Evolutionary conservation across 2,113 vertebrate species (phyloP).

Genomic region (Actenoides hombroni): DNA sequence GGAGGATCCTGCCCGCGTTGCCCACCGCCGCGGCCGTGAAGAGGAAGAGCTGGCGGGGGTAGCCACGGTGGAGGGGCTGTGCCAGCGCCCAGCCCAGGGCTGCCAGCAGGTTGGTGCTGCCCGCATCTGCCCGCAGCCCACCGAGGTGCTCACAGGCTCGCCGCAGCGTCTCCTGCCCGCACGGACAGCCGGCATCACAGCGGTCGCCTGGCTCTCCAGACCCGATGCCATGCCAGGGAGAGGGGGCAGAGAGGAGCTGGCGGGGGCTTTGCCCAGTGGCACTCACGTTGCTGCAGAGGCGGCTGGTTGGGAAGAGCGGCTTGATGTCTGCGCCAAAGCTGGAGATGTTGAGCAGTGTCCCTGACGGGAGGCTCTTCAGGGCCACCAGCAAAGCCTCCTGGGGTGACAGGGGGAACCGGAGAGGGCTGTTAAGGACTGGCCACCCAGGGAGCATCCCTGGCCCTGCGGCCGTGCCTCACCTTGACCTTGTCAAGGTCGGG

Average conservation of each 20-base stretch:
- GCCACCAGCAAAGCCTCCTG: conserved; percentile 91
- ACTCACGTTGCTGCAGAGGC: conserved; percentile 87
- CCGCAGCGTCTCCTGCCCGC: conserved; percentile 77
- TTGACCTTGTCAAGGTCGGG: conserved; percentile 79
- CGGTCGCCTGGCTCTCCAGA: accelerated
- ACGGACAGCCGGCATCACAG: accelerated
- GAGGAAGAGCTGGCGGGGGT: conserved; percentile 93
- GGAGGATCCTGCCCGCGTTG: conserved; percentile 80
- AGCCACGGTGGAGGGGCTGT: conserved; percentile 83
- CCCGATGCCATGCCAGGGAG: accelerated
- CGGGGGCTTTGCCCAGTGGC: accelerated
- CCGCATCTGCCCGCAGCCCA: conserved; percentile 69
- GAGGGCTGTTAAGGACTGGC: not conserved
- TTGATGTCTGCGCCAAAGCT: conserved; percentile 78
- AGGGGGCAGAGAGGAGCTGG: not conserved
- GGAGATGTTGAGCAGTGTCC: conserved; percentile 86
- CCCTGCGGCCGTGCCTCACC: conserved; percentile 14
- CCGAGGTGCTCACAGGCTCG: conserved; percentile 80
- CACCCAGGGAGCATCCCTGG: not conserved
- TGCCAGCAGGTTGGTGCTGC: conserved; percentile 80
- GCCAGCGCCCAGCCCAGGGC: conserved; percentile 86
- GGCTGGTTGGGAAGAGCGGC: conserved; percentile 87
- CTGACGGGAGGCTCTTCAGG: conserved; percentile 88
- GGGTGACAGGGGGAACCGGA: not conserved
- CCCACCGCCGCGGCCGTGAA: conserved; percentile 72